Evolutionary conservation across 2,888 invertebrate genomes (phyloP), one percentile per base, ranked within the genome.

Genomic region (Loripinus fragilis): DNA sequence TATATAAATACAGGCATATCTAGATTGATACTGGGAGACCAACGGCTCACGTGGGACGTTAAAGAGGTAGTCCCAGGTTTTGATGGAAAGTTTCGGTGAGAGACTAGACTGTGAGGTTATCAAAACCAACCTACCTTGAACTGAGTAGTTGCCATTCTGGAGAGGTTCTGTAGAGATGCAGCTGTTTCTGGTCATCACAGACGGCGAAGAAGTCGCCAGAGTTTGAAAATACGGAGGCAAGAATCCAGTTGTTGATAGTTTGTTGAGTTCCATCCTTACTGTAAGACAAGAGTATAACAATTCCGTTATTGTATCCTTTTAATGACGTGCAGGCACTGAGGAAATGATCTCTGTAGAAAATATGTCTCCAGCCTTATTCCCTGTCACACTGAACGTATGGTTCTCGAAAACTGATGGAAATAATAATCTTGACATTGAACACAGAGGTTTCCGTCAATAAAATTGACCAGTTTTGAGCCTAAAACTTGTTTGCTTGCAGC

Each of bases 131-230:
- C 80, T 68, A 83, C 83, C 83, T 76, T 52, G 80, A 55, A 30
- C 67, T 71, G 7, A 81, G 38, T 12, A 74, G 70, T 33, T 79
- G 72, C 74, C 76, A 78, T 52, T 74, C 52, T 25, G 75, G 65
- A 10, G 69, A 52, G 38, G 70, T 71, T 66, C 65, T 75, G 55
- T 83, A 91, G 48, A 93, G 80, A 71, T 86, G 87, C 25, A 92
- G 85, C 74, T 86, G 84, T 76, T 93, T 93, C 52, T 78, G 66
- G 82, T 91, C 89, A 79, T 93, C 91, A 67, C 89, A 88, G 15
- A 90, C 80, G 12, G 89, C 91, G 52, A 91, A 87, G 76, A 87
- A 88, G 33, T 83, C 79, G 50, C 90, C 90, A 33, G 84, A 86
- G 2, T 73, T 69, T 2, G 91, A 91, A 73, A 91, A 86, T 15